A percentile compares a stretch with the other conserved stretches of the same genome.
These are phyloP conservation scores for Cephus nigrinus DNA, from an alignment of 2,888 invertebrate species.

Conservation along the genomic window DNA sequence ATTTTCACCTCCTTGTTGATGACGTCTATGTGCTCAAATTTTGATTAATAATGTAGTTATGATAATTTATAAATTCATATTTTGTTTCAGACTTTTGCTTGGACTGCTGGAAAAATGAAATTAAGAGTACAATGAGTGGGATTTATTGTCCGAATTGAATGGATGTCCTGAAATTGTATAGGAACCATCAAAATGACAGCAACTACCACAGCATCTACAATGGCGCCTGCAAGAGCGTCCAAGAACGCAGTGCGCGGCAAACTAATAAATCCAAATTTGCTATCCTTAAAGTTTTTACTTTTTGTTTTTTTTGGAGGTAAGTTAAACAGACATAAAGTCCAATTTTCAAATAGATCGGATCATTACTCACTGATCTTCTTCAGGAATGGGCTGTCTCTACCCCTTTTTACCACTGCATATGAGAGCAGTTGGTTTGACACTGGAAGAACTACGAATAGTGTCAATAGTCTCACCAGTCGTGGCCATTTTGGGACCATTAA, in stretches of 20 bases:
- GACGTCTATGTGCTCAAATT: not conserved
- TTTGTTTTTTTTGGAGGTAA: conserved; percentile 86
- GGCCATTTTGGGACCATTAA: conserved; percentile 81
- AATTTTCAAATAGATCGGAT: not conserved
- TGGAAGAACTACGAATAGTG: conserved; percentile 80
- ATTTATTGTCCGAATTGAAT: not conserved
- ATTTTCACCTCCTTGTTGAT: not conserved
- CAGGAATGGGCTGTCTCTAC: conserved; percentile 85
- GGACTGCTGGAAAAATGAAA: not conserved
- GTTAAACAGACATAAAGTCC: conserved; percentile 31
- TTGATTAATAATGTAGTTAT: not conserved
- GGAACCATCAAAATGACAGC: not conserved
- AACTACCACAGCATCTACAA: not conserved
- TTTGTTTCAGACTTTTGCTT: not conserved
- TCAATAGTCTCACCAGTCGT: conserved; percentile 84
- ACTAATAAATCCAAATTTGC: conserved; percentile 76
- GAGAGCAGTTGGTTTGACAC: conserved; percentile 78
- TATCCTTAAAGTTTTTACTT: conserved; percentile 82
- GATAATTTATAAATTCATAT: not conserved
- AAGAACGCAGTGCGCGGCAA: conserved; percentile 57
- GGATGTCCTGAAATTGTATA: not conserved
- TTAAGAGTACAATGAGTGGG: not conserved
- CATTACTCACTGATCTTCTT: not conserved
- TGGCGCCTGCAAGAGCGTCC: conserved; percentile 22
- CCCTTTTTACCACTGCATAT: conserved; percentile 86